These are phyloP conservation scores for Anoplius nigerrimus DNA, from an alignment of 2,888 invertebrate species.

Conservation along the genomic window DNA sequence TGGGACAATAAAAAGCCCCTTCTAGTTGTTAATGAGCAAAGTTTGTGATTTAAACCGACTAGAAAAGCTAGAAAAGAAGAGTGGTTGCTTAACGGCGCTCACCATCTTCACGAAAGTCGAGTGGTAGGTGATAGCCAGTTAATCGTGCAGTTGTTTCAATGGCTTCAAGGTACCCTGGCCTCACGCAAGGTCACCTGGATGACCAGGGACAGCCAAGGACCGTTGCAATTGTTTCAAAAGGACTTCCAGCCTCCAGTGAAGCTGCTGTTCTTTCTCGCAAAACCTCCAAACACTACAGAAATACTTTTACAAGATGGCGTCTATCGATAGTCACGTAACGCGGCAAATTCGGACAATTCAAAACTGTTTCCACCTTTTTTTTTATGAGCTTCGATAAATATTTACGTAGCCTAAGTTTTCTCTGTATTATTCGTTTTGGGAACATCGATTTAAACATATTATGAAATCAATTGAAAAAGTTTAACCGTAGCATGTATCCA, in stretches of 20 bases:
- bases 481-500: no score
- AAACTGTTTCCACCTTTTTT: conserved; percentile 28
- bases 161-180: conserved; percentile 60
- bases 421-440: no score
- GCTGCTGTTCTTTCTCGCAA: conserved; percentile 62
- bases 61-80: conserved; percentile 15
- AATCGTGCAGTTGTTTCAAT: conserved; percentile 46
- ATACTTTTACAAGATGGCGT: conserved; percentile 70
- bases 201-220: conserved; percentile 67
- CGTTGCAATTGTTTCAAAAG: conserved; percentile 62
- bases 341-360: conserved; percentile 44
- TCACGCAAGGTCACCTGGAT: conserved; percentile 65
- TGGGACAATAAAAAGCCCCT: no score
- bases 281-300: conserved; percentile 66
- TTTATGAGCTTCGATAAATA: no score
- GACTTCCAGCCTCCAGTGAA: conserved; percentile 67
- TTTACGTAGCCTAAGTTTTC: no score
- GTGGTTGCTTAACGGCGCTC: conserved; percentile 47
- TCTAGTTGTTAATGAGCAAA: not conserved
- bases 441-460: no score
- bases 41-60: not conserved
- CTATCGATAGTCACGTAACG: conserved; percentile 39
- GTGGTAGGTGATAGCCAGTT: conserved; percentile 55
- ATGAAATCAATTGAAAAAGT: no score
- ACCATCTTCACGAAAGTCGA: conserved; percentile 67